These are phyloP conservation scores for Littorina saxatilis DNA, from an alignment of 1,140 invertebrate species.

Conservation along the genomic window DNA sequence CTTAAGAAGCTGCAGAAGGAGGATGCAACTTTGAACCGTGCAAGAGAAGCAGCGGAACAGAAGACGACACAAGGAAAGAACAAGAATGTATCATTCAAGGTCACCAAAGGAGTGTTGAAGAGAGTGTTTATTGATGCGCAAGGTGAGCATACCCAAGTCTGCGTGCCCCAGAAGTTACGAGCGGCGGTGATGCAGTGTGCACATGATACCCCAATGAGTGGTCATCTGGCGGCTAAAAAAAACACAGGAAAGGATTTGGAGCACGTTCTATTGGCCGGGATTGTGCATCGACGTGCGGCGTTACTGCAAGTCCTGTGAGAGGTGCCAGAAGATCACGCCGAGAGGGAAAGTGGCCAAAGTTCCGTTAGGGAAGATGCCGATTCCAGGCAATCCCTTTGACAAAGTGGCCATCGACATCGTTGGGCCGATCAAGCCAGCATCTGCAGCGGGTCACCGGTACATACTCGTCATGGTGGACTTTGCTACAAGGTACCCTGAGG, in stretches of 20 bases:
- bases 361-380: conserved; percentile 25
- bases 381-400: conserved; percentile 42
- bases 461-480: conserved; percentile 50
- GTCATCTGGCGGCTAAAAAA: neutral
- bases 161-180: too few relatives aligned
- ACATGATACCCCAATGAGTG: neutral
- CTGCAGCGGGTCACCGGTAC: conserved; percentile 38
- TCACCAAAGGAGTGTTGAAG: too few relatives aligned
- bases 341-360: conserved; percentile 30
- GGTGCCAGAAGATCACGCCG: conserved; percentile 34
- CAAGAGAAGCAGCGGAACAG: too few relatives aligned
- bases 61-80: too few relatives aligned
- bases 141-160: too few relatives aligned
- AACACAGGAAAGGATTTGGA: neutral
- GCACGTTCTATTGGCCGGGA: conserved; percentile 46
- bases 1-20: too few relatives aligned
- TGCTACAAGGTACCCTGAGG: conserved; percentile 46
- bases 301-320: conserved; percentile 37
- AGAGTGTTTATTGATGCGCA: too few relatives aligned
- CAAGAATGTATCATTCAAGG: too few relatives aligned
- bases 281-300: conserved; percentile 35
- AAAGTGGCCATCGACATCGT: conserved; percentile 43
- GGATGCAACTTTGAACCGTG: too few relatives aligned
- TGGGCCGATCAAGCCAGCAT: conserved; percentile 38
- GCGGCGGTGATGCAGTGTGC: neutral